Evolutionary conservation across 2,113 vertebrate genomes (phyloP).

Genomic region (Rhizomys pruinosus): DNA sequence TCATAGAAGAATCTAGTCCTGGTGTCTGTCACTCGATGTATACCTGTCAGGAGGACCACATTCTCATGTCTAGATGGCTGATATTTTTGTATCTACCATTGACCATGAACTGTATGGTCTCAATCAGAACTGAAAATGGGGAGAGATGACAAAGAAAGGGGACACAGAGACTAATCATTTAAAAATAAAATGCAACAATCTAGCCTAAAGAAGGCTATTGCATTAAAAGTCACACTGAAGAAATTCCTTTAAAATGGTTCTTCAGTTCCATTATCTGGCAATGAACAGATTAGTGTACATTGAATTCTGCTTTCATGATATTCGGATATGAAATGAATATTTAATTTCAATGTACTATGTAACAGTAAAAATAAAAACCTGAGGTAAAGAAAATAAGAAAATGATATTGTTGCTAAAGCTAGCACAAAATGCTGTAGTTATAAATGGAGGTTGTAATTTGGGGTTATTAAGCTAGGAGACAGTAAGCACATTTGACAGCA

Average conservation of each 20-base stretch:
- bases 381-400: slow-evolving; percentile 73
- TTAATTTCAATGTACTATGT: slow-evolving; percentile 77
- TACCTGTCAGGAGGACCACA: not conserved
- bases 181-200: slow-evolving; percentile 53
- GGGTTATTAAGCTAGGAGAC: not conserved
- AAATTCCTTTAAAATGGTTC: slow-evolving; percentile 34
- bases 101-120: slow-evolving; percentile 16
- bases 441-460: slow-evolving; percentile 24
- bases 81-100: slow-evolving; percentile 28
- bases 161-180: not conserved
- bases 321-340: slow-evolving; percentile 77
- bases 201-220: not conserved
- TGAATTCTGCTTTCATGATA: slow-evolving; percentile 51
- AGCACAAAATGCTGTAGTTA: slow-evolving; percentile 28
- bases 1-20: slow-evolving; percentile 34
- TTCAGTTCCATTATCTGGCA: slow-evolving; percentile 1
- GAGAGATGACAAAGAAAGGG: slow-evolving; percentile 49
- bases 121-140: slow-evolving; percentile 37
- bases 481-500: not conserved
- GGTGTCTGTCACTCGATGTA: not conserved
- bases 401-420: slow-evolving; percentile 63
- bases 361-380: slow-evolving; percentile 64
- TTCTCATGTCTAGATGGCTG: slow-evolving; percentile 48
- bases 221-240: slow-evolving; percentile 28
- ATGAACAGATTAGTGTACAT: slow-evolving; percentile 38